These are phyloP conservation scores for Troides helena DNA, from an alignment of 2,888 invertebrate species.

Conservation along the genomic window DNA sequence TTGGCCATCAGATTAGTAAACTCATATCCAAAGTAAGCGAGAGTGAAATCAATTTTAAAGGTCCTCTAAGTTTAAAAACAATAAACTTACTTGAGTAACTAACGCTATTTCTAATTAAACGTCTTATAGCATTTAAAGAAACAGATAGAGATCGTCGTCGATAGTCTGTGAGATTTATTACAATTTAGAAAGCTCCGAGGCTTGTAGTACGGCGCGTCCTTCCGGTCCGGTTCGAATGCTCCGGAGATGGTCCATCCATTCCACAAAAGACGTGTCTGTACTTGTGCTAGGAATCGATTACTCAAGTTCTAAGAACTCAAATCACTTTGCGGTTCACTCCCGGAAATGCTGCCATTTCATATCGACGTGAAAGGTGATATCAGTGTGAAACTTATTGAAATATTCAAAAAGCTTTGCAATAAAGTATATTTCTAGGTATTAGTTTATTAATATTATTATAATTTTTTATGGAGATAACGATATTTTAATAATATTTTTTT, in stretches of 20 bases:
- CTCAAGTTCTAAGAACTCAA: constrained; percentile 18
- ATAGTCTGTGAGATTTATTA: constrained; percentile 25
- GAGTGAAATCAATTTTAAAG: no score
- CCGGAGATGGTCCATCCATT: constrained; percentile 28
- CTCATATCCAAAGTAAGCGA: no score
- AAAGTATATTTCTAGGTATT: background rate
- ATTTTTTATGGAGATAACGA: no score
- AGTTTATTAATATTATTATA: background rate
- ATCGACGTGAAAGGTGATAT: constrained; percentile 1
- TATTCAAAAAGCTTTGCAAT: background rate
- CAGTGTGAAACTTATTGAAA: background rate
- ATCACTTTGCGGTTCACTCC: constrained; percentile 16
- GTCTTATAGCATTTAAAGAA: background rate
- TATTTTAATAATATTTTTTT: no score
- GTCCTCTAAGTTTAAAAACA: no score
- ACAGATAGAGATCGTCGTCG: constrained; percentile 4
- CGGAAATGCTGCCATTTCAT: constrained; percentile 5
- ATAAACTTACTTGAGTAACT: no score
- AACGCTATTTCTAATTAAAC: background rate
- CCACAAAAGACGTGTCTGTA: constrained; percentile 22
- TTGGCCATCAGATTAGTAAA: no score
- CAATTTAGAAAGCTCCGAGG: constrained; percentile 21
- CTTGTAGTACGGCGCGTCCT: constrained; percentile 13
- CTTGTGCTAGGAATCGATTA: constrained; percentile 18
- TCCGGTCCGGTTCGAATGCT: constrained; percentile 17